Conservation (phyloP, 2,113 vertebrate genomes). For the Aplodontia rufa region DNA sequence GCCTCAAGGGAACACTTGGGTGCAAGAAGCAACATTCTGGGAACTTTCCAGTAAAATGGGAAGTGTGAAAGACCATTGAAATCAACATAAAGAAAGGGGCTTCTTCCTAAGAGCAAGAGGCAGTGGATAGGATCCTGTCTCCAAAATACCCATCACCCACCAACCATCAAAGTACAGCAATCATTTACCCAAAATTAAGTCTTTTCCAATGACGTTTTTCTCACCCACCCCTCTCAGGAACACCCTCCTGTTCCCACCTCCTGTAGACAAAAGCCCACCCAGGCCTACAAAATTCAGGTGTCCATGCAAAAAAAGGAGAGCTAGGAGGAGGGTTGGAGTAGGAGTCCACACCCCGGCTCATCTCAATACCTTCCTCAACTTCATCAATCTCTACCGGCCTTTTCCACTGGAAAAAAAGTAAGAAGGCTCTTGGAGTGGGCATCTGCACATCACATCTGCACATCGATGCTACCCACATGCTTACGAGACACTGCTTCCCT, state of each 20-base stretch:
- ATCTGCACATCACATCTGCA: neutral
- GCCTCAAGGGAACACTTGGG: neutral
- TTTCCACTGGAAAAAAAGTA: neutral
- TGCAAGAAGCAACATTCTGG: neutral
- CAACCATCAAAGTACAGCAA: neutral
- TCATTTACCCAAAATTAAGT: neutral
- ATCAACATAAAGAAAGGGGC: neutral
- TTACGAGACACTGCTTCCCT: neutral
- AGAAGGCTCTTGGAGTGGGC: neutral
- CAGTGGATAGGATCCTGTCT: neutral
- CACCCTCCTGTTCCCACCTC: neutral
- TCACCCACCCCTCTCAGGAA: neutral
- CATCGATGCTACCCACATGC: neutral
- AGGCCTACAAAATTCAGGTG: neutral
- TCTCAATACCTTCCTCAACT: neutral
- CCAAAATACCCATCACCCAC: neutral
- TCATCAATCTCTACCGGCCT: neutral
- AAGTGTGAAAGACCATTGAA: neutral
- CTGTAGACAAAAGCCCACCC: neutral
- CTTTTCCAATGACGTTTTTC: neutral
- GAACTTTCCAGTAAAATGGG: neutral
- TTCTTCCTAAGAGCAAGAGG: neutral
- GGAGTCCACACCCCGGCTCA: neutral
- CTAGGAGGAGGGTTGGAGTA: accelerated
- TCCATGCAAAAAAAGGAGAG: accelerated